Base-by-base conservation (phyloP, 2,113 vertebrate genomes). In the human (Homo sapiens) region DNA sequence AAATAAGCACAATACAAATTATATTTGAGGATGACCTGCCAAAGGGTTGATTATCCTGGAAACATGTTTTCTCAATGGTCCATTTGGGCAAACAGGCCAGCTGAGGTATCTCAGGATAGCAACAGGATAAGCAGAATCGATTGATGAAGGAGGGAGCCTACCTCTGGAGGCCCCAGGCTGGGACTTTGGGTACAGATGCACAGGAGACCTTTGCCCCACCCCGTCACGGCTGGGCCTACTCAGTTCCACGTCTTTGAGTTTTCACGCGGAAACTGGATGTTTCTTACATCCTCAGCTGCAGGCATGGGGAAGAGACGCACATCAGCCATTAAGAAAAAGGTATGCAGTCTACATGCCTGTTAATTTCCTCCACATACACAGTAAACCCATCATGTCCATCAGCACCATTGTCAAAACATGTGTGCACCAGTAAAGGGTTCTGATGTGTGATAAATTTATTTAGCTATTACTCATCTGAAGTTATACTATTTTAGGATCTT, bases 171-270 rank as follows among this genome's bases (percentile, higher is more conserved):
- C 57, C 30, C 23, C 45, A n/a, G 79, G 48, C 61, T 48, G 32
- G 61, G 64, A 35, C 83, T 80, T 40, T 20, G 70, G 75, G 45
- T 80, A 0, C 38, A 66, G 72, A 43, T 11, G 50, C 27, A 0
- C 5, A 23, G 13, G 32, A 52, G 43, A 35, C 6, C 78, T 61
- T 6, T 12, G 27, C 5, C 52, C 94, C 83, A 61, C 83, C 48
- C 90, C 5, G 18, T 66, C 91, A 57, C 64, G 98, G 94, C 94
- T 97, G 97, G 93, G 43, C 68, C 95, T 76, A 78, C 90, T 97
- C 95, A 79, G 0, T 27, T 95, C 73, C 79, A 48, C 55, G 30
- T 93, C 72, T 94, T 38, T 2, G 64, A 52, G 61, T 64, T 97
- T 90, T 73, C 92, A 86, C 95, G 32, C 57, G 20, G 91, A 78